These are phyloP conservation scores for Tricholaema leucomelas DNA, from an alignment of 2,113 vertebrate genomes.

Conservation along the genomic window DNA sequence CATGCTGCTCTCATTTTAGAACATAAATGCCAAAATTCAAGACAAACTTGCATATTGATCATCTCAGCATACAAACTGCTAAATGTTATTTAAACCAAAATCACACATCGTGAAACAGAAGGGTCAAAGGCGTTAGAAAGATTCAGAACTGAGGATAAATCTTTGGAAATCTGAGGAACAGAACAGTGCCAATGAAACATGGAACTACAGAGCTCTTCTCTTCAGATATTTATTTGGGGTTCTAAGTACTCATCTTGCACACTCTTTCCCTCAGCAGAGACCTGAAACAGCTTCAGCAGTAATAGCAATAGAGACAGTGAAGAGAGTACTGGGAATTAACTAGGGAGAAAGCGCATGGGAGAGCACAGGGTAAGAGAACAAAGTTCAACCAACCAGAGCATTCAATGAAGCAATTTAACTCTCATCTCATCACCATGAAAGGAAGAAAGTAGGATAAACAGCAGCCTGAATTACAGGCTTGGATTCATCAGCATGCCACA, in stretches of 20 bases:
- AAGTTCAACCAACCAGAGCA: background rate
- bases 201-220: background rate
- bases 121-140: background rate
- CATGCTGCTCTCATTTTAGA: background rate
- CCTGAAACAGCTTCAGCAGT: background rate
- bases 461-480: background rate
- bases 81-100: background rate
- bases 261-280: background rate
- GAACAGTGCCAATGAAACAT: background rate
- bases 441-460: background rate
- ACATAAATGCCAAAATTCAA: background rate
- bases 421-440: constrained; percentile 18
- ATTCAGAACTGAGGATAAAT: background rate
- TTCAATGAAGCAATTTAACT: constrained; percentile 29
- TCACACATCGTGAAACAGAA: background rate
- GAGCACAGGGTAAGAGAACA: background rate
- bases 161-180: background rate
- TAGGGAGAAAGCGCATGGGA: background rate
- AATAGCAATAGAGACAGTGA: background rate
- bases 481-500: background rate
- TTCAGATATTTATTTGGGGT: constrained; percentile 25
- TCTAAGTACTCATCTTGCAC: constrained; percentile 2
- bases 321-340: background rate
- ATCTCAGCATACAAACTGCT: background rate
- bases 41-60: background rate